These are phyloP conservation scores for Pterois miles DNA, from an alignment of 2,797 vertebrate genomes.

Conservation along the genomic window DNA sequence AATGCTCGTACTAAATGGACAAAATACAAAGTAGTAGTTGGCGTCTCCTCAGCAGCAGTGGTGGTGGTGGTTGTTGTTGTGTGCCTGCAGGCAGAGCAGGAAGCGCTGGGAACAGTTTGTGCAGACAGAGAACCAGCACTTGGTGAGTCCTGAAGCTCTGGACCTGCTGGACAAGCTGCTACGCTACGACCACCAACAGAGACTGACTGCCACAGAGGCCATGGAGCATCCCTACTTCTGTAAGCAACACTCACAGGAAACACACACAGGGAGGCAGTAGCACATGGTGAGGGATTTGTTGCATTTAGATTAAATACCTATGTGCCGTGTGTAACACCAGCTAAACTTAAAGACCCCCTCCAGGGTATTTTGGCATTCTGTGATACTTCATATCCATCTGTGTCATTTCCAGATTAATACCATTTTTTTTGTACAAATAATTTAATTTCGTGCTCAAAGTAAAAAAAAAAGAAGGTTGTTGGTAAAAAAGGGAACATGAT, in stretches of 20 bases:
- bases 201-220: slow-evolving; percentile 85
- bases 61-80: not conserved
- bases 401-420: too few relatives aligned
- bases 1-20: not conserved
- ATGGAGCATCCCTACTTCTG: slow-evolving; percentile 89
- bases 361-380: too few relatives aligned
- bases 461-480: too few relatives aligned
- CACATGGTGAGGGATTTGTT: too few relatives aligned
- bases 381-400: too few relatives aligned
- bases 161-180: slow-evolving; percentile 88
- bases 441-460: too few relatives aligned
- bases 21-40: too few relatives aligned
- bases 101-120: slow-evolving; percentile 88
- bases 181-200: slow-evolving; percentile 86
- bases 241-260: slow-evolving; percentile 48
- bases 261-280: not conserved
- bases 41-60: too few relatives aligned
- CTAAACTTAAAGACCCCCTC: not conserved
- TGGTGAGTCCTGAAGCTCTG: slow-evolving; percentile 86
- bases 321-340: not conserved
- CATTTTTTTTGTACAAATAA: too few relatives aligned
- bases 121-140: slow-evolving; percentile 87
- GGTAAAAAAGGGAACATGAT: too few relatives aligned
- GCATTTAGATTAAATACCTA: not conserved
- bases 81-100: slow-evolving; percentile 88